Evolutionary conservation across 2,797 vertebrate genomes (phyloP), one percentile per base, ranked within the genome.

Genomic region (Typhlichthys subterraneus): DNA sequence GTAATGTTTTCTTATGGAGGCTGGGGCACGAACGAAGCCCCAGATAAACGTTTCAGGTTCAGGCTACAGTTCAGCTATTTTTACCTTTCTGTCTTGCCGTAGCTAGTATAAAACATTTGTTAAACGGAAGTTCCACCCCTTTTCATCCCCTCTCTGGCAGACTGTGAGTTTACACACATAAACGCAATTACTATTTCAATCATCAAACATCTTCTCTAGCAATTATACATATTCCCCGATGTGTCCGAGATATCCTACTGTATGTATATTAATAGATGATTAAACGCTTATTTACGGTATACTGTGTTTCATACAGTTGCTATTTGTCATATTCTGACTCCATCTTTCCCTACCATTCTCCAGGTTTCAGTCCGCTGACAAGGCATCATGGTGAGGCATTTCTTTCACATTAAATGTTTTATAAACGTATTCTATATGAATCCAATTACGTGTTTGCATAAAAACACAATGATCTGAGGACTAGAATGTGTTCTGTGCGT

Each of bases 101-200:
- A 89, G 51, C 0, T 0, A 0, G 2, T 85, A 81, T 85, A 91
- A 87, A 90, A 1, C 0, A 0, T 0, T 0, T 12, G 38, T 48
- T 42, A 85, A 83, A 88, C 93, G 94, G 94, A 95, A 95, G 93
- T 84, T 8, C 66, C 76, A 0, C 45, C 72, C 85, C 88, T 91
- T 72, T 93, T 83, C 81, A 51, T 83, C 29, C 83, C 8, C 48
- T 87, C 53, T 69, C 56, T 49, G 60, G 23, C 0, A 14, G 12
- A 0, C 69, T 70, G 93, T 91, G 42, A 88, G 94, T 87, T 0
- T 5, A 2, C 14, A 56, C 31, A n/a, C 45, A 29, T 6, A 50
- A 11, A 69, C 7, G 63, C 53, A 17, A 33, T 23, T n/a, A 14
- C 47, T 0, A 2, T 61, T 53, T 55, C n/a, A 69, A 93, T 93